phyloP scores from a whole-genome alignment of 1,140 invertebrate species.

The Mizuhopecten yessoensis region DNA sequence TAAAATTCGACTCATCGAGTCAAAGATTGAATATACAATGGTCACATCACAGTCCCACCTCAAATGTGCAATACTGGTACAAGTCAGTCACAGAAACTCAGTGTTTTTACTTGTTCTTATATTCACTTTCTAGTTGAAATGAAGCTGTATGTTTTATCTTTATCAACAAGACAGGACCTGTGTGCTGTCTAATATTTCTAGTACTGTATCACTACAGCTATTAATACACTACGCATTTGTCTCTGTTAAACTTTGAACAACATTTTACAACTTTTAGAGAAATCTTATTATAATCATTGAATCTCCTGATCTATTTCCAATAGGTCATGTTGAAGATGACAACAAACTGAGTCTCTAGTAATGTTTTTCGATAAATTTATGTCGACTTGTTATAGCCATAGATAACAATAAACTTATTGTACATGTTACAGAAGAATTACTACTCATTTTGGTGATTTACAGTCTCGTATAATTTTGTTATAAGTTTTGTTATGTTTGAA shows the following conservation, averaged over 20 bases:
- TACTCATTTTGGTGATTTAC: too few species aligned
- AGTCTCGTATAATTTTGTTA: not conserved
- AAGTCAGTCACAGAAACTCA: not conserved
- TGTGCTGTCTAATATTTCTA: not conserved
- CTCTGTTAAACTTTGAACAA: too few species aligned
- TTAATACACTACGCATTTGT: too few species aligned
- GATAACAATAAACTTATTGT: too few species aligned
- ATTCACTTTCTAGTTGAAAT: not conserved
- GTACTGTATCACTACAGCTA: too few species aligned
- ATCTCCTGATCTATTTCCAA: not conserved
- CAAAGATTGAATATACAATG: too few species aligned
- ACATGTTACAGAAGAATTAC: too few species aligned
- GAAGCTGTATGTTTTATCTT: too few species aligned
- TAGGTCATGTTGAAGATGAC: not conserved
- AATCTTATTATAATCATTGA: not conserved
- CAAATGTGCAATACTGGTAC: not conserved
- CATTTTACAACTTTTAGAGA: too few species aligned
- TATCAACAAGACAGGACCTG: not conserved
- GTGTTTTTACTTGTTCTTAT: not conserved
- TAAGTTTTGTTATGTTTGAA: slow-evolving; percentile 7
- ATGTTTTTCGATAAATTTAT: not conserved
- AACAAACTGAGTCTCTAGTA: too few species aligned
- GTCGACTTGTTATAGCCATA: not conserved
- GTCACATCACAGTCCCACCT: not conserved
- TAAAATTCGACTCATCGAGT: not conserved